These are phyloP conservation scores for Sebastes wilsoni DNA, from an alignment of 2,797 vertebrate genomes.

Conservation along the genomic window DNA sequence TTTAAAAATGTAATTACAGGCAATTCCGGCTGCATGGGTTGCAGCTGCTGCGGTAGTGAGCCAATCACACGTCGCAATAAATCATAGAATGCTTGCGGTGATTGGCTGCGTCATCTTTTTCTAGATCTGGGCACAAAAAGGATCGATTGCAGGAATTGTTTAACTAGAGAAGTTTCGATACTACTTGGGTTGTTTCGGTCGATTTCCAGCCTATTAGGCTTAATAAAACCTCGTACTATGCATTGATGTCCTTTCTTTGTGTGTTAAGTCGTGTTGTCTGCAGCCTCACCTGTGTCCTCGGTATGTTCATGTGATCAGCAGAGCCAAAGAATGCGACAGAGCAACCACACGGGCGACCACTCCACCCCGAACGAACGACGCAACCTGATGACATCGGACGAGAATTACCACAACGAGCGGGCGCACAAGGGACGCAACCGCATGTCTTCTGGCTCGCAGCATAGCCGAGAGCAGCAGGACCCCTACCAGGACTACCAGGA, in stretches of 20 bases:
- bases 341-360: slow-evolving; percentile 90
- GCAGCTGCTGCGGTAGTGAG: no score
- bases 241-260: background rate
- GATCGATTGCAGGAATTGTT: no score
- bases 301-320: slow-evolving; percentile 67
- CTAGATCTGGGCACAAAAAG: no score
- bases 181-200: no score
- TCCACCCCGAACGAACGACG: slow-evolving; percentile 92
- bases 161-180: no score
- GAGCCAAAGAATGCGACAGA: slow-evolving; percentile 93
- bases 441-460: slow-evolving; percentile 93
- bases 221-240: background rate
- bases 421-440: slow-evolving; percentile 95
- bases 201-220: no score
- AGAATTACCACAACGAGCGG: slow-evolving; percentile 94
- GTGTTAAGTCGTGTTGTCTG: background rate
- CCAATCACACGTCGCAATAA: no score
- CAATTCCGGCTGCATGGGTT: no score
- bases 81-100: background rate
- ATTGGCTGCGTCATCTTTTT: no score
- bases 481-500: slow-evolving; percentile 93
- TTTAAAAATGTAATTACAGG: accelerated
- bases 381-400: slow-evolving; percentile 92
- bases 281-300: background rate
- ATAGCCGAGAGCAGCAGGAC: slow-evolving; percentile 92